Evolutionary conservation across 2,113 vertebrate species (phyloP).

Genomic region (Pyxicephalus adspersus): DNA sequence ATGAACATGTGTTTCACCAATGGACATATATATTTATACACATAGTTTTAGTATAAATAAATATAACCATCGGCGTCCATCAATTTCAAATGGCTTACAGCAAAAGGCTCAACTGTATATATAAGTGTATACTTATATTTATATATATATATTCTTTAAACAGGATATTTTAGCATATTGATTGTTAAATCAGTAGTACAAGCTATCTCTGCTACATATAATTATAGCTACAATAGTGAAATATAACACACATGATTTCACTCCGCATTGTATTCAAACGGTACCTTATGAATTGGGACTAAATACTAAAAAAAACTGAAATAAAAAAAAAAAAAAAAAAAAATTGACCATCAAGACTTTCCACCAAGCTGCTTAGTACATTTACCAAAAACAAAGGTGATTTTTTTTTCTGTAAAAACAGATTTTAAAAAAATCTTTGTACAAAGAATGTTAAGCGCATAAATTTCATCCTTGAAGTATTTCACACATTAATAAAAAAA

Average conservation of each 20-base stretch:
- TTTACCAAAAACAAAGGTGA: slow-evolving; percentile 10
- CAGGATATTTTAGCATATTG: slow-evolving; percentile 80
- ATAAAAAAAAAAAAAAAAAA: no score
- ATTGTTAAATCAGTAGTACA: slow-evolving; percentile 91
- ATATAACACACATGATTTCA: slow-evolving; percentile 85
- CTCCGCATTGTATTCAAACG: slow-evolving; percentile 81
- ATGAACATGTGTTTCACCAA: slow-evolving; percentile 77
- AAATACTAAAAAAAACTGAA: slow-evolving; percentile 61
- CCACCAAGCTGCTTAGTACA: slow-evolving; percentile 65
- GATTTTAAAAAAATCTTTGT: slow-evolving; percentile 24
- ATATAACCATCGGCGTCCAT: slow-evolving; percentile 71
- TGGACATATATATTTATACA: slow-evolving; percentile 63
- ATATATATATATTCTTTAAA: slow-evolving; percentile 65
- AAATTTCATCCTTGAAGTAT: slow-evolving; percentile 12
- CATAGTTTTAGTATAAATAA: slow-evolving; percentile 2
- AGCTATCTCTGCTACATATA: slow-evolving; percentile 86
- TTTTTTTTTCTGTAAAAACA: slow-evolving; percentile 35
- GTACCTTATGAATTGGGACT: slow-evolving; percentile 78
- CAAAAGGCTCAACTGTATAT: slow-evolving; percentile 82
- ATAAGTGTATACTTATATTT: slow-evolving; percentile 42
- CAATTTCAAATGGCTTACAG: slow-evolving; percentile 82
- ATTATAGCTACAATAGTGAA: slow-evolving; percentile 86
- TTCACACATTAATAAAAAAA: neutral
- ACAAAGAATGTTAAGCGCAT: slow-evolving; percentile 36
- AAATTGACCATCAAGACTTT: slow-evolving; percentile 72